Base-by-base conservation (phyloP, 2,113 vertebrate genomes). In the Istiophorus platypterus region DNA sequence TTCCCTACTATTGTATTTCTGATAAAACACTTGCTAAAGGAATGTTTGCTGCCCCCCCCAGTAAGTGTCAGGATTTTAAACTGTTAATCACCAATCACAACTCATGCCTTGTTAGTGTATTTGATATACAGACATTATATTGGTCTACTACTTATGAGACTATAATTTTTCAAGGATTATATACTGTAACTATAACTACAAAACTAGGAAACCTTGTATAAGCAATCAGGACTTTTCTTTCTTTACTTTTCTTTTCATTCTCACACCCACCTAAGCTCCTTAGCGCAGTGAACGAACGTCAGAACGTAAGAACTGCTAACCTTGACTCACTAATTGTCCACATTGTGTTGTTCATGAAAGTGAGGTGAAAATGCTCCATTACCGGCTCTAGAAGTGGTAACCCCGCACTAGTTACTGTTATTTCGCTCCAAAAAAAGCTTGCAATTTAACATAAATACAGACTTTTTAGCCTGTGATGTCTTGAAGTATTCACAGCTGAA, bases 321-420 rank as follows among this genome's bases (percentile, higher is more conserved):
- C 47, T 47, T 54, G 67, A 73, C 54, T 78, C 82, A 76, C 66
- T 82, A 84, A 91, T 85, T 81, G 70, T 80, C 80, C 72, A 68
- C 64, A 41, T 63, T 84, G 76, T 85, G 71, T 39, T 52, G 65
- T 78, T 81, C 65, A 20, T 54, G 63, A 58, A 72, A 10, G 37
- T 27, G 31, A 26, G 42, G 34, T 57, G 61, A 87, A 92, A 89
- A 52, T 63, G 81, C 78, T 88, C 86, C 31, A 77, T 81, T 87
- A 68, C 34, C 24, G 34, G 65, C 57, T 72, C 62, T 75, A 41
- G 57, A 91, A 91, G 86, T 84, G 62, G 81, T 80, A 63, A 27
- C 81, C 83, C 77, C 78, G 82, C 82, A 82, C 83, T 75, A 49
- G 58, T 71, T 26, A 51, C 51, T 68, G 72, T 58, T 70, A 70